Conservation (phyloP, 1,140 invertebrate genomes). For the Psilanteris sp. region DNA sequence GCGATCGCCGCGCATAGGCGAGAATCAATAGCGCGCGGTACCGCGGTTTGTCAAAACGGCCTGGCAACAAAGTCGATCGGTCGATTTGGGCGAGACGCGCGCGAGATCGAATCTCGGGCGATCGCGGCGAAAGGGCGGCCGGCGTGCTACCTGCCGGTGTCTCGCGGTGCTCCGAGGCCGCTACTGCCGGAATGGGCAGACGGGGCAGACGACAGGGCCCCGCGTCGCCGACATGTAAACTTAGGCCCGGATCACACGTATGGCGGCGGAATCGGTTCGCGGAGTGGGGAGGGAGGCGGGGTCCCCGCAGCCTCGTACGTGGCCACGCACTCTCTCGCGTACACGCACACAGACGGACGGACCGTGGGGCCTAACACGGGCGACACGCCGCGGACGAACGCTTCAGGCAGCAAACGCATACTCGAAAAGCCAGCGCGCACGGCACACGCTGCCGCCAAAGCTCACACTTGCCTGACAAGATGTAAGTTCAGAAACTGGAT, state of each 20-base stretch:
- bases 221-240: conserved; percentile 44
- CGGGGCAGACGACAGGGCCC: conserved; percentile 35
- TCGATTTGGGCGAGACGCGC: background rate
- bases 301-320: conserved; percentile 60
- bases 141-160: background rate
- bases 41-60: too few species aligned
- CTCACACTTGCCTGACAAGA: conserved; percentile 79
- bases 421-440: conserved; percentile 41
- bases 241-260: conserved; percentile 67
- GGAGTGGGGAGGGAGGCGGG: conserved; percentile 73
- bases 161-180: conserved; percentile 7
- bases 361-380: conserved; percentile 30
- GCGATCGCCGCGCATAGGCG: too few species aligned
- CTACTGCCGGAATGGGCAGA: conserved; percentile 25
- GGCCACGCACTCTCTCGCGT: conserved; percentile 63
- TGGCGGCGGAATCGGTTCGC: conserved; percentile 63
- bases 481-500: conserved; percentile 79
- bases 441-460: conserved; percentile 67
- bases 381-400: conserved; percentile 30
- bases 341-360: conserved; percentile 42
- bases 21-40: too few species aligned
- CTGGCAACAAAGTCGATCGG: conserved; percentile 7
- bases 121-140: conserved; percentile 17
- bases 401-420: conserved; percentile 36
- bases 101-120: conserved; percentile 29